Percentiles rank a stretch among this genome's conserved stretches.
These are phyloP conservation scores for Deilephila porcellus DNA, from an alignment of 2,888 invertebrate genomes.

Conservation along the genomic window DNA sequence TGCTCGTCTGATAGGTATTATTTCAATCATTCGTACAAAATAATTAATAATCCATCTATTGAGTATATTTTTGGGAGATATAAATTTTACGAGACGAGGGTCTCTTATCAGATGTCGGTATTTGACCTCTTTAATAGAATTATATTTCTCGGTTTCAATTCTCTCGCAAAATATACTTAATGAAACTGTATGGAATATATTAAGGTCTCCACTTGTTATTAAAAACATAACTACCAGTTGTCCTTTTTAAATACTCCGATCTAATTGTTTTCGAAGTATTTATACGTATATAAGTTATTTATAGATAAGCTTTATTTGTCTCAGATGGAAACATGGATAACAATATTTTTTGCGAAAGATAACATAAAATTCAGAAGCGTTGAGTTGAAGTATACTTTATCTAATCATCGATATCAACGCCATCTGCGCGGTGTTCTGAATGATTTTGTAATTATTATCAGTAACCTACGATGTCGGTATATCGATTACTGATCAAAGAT, in stretches of 20 bases:
- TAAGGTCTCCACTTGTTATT: no score
- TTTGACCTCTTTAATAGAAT: constrained; percentile 73
- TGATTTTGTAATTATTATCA: constrained; percentile 5
- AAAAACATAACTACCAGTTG: no score
- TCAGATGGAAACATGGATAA: neutral
- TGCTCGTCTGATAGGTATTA: neutral
- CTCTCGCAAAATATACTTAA: constrained; percentile 53
- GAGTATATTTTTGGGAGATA: constrained; percentile 52
- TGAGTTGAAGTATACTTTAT: neutral
- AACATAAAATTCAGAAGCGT: constrained; percentile 2
- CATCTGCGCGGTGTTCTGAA: neutral
- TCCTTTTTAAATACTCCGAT: no score
- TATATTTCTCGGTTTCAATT: constrained; percentile 69
- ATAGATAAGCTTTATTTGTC: no score
- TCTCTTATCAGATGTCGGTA: constrained; percentile 52
- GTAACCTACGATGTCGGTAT: constrained; percentile 33
- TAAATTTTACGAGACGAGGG: constrained; percentile 60
- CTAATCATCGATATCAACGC: constrained; percentile 9
- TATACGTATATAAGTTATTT: no score
- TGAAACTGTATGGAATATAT: no score
- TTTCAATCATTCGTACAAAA: constrained; percentile 43
- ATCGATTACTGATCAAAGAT: constrained; percentile 50
- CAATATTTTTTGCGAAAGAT: neutral
- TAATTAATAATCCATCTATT: neutral
- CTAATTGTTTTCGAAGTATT: no score